Evolutionary conservation across 2,113 vertebrate species (phyloP), one percentile per base, ranked within the genome.

Genomic region (Podarcis cretensis): DNA sequence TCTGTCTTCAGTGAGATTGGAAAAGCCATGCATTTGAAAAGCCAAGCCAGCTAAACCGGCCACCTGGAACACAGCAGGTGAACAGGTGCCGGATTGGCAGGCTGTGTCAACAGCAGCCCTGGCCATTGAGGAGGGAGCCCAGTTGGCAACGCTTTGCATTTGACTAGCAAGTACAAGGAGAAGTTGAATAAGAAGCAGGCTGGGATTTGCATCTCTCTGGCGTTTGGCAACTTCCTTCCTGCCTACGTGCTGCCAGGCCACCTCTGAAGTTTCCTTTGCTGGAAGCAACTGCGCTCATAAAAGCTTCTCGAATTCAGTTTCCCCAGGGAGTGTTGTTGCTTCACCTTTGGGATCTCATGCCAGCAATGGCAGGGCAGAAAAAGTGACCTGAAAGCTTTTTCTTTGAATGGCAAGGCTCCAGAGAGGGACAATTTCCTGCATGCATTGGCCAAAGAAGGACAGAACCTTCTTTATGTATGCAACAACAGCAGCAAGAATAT

Each of bases 181-280:
- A 54, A 2, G 48, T 54, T 79, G 87, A 92, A 90, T 43, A 18
- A 87, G 54, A 89, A 37, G 35, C 65, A 1, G 63, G 85, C 5
- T 18, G 1, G 5, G 32, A 35, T 89, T 78, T 73, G 40, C 65
- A 57, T 69, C 23, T 54, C 30, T 76, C 78, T 86, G 71, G 20
- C 8, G 1, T 88, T 94, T 48, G 40, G 69, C 48, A 84, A 9
- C 80, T 86, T 92, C 88, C 88, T 91, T 54, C 37, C 6, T 84
- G 37, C 0, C 86, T 84, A 83, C 3, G 63, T 94, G 91, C 87
- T 81, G 79, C 75, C 63, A 71, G 90, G 78, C 85, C 90, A 30
- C 2, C 21, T 84, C 81, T 83, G 65, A 66, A 0, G 27, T 69
- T 37, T 59, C 48, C 18, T 9, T 74, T 32, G n/a, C 73, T 5